Evolutionary conservation across 2,113 vertebrate genomes (phyloP), one percentile per base, ranked within the genome.

Genomic region (Notarius quadriscutis): DNA sequence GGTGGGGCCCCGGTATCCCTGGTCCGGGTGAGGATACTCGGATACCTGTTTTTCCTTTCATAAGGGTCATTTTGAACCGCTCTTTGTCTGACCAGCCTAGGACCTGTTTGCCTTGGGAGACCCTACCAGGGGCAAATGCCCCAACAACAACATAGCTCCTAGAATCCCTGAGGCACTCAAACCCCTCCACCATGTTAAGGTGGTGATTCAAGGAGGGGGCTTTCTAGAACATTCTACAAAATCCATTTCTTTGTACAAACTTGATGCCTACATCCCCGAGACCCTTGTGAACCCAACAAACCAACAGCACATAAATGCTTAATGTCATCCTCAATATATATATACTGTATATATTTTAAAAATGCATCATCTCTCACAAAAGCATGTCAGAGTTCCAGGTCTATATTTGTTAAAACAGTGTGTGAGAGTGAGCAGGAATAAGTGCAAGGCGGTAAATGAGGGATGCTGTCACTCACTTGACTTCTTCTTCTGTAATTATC

Each of bases 401-500:
- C 50, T 7, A 78, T 11, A 53, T 41, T 41, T 41, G 41, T 41
- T 3, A 10, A 7, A 78, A 78, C 50, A 1, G 3, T 20, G 7
- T 51, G 50, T 5, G 74, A 77, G 50, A 53, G 75, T 12, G 12
- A 27, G 50, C 17, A 34, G 63, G 65, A 17, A 20, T 20, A 50
- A 9, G 25, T 34, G 15, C 25, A 5, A 18, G 62, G 82, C 48
- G 1, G 17, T 84, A 55, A 84, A 53, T 84, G 63, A 84, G 62
- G 15, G 27, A 69, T 6, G 17, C 14, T 84, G 82, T 71, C 82
- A 20, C 50, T 83, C 81, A 67, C 34, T 7, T 15, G 10, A 12
- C 34, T 63, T 50, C 60, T 55, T 83, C 81, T 83, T 53, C 34
- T 69, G 34, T 83, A 65, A 48, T 65, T 83, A 50, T 67, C 63